A percentile compares a stretch with the other conserved stretches of the same genome.
Evolutionary conservation across 1,140 invertebrate genomes (phyloP).

Genomic region (Neelides sp.): DNA sequence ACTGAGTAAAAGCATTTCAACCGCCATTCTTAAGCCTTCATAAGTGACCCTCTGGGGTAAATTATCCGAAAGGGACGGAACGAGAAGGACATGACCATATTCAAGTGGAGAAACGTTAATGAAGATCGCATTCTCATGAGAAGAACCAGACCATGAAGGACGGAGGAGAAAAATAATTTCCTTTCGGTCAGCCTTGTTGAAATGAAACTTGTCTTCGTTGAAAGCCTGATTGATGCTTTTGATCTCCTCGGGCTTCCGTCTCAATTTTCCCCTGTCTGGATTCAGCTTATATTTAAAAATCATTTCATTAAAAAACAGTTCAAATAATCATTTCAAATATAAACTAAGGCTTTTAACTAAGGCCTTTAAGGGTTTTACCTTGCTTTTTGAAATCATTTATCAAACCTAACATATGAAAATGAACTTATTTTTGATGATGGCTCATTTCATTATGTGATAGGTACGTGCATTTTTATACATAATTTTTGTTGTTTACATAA

Average conservation of each 20-base stretch:
- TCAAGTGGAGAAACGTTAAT: conserved; percentile 61
- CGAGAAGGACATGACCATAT: conserved; percentile 49
- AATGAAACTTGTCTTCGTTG: conserved; percentile 50
- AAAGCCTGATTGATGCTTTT: conserved; percentile 46
- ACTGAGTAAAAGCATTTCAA: conserved; percentile 42
- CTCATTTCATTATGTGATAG: not conserved
- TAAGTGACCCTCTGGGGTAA: conserved; percentile 46
- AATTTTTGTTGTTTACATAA: not conserved
- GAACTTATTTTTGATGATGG: not conserved
- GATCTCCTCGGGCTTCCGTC: conserved; percentile 49
- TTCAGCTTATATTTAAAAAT: conserved; percentile 53
- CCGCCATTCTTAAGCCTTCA: conserved; percentile 38
- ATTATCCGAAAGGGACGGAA: conserved; percentile 44
- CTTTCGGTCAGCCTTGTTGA: conserved; percentile 45
- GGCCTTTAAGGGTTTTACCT: not conserved
- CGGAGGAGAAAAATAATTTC: conserved; percentile 45
- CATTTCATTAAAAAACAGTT: not conserved
- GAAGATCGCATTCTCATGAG: conserved; percentile 32
- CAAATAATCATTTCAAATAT: not conserved
- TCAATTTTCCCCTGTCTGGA: conserved; percentile 43
- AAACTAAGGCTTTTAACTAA: not conserved
- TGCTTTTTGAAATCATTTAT: not conserved
- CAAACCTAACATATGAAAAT: not conserved
- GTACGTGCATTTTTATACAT: not conserved
- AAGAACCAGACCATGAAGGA: conserved; percentile 20